A percentile compares a stretch with the other conserved stretches of the same genome.
Evolutionary conservation across 2,888 invertebrate genomes (phyloP).

Genomic region (Brassicogethes aeneus): DNA sequence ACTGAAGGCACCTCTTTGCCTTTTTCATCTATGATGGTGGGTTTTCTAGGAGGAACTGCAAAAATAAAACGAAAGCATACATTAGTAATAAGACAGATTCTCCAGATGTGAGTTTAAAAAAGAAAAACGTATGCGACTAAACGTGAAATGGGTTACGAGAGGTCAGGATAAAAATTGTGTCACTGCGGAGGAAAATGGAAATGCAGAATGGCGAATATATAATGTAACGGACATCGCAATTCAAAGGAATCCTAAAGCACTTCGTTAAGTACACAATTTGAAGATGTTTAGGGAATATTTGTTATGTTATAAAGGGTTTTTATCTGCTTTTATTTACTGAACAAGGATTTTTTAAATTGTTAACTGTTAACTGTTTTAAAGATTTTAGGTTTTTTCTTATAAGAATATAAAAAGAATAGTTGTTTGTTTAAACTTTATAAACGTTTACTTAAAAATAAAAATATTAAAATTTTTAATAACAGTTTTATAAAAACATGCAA

Average conservation of each 20-base stretch:
- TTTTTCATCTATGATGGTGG: conserved; percentile 61
- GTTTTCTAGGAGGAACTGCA: conserved; percentile 65
- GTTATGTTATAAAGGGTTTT: too few relatives aligned
- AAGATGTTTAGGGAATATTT: too few relatives aligned
- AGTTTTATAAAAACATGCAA: too few relatives aligned
- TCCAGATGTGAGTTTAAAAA: not conserved
- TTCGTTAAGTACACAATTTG: too few relatives aligned
- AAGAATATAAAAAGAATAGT: too few relatives aligned
- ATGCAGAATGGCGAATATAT: not conserved
- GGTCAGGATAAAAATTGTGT: not conserved
- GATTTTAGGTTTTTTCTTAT: too few relatives aligned
- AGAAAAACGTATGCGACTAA: not conserved
- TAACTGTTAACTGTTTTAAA: too few relatives aligned
- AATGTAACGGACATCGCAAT: not conserved
- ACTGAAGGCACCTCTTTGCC: conserved; percentile 53
- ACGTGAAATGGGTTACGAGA: not conserved
- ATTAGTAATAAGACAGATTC: conserved; percentile 1
- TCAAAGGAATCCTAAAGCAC: not conserved
- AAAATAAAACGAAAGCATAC: conserved; percentile 30
- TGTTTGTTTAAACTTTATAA: too few relatives aligned
- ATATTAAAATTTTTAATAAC: too few relatives aligned
- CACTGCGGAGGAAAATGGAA: not conserved
- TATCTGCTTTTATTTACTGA: too few relatives aligned
- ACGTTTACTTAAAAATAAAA: too few relatives aligned
- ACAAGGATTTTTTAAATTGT: too few relatives aligned